Evolutionary conservation across 30 jellyfish, hydroid and myxozoan species (phyloP), one percentile per base, ranked within the genome.

Genomic region (Haliclystus octoradiatus): DNA sequence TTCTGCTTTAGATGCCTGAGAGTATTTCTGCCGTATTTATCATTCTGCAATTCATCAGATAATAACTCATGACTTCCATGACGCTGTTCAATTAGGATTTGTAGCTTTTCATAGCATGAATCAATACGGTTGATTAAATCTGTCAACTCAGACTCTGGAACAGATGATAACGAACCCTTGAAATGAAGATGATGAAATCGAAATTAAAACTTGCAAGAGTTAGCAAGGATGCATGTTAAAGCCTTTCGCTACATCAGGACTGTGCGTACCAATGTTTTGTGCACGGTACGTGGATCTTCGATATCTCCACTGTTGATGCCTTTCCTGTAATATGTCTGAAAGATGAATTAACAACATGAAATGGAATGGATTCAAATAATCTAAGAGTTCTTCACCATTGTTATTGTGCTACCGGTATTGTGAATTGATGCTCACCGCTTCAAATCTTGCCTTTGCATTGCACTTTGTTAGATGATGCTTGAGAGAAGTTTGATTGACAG

Each of bases 1-100:
- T 86, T 94, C 52, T 86, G 96, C 12, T 73, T 31, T 31, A 78
- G 73, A 40, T 86, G 96, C 50, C 79, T 86, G 31, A 73, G 75
- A 12, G 79, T 68, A 25, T 35, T 64, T 35, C 63, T 68, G 2
- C 96, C 96, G 65, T 73, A 78, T 66, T 75, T 88, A 35, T 70
- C 74, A 28, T 52, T 73, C 9, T 65, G 66, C 34, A 86, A 64
- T 40, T 86, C 96, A 13, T 73, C 81, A 31, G 28, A 25, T 14
- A 86, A 74, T 2, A 79, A 77, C 31, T 33, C 70, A 33, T 86
- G 96, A 23, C 52, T 3, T 27, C 67, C 70, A 50, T 0, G n/a
- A 50, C 66, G 3, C 31, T 77, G 82, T 57, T 51, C 63, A 5
- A 68, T 60, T 22, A 46, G 35, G 14, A 66, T 7, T 25, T 65